A percentile compares a stretch with the other conserved stretches of the same genome.
Conservation (phyloP, 2,797 vertebrate species). For the Spinibarbus caldwelli region DNA sequence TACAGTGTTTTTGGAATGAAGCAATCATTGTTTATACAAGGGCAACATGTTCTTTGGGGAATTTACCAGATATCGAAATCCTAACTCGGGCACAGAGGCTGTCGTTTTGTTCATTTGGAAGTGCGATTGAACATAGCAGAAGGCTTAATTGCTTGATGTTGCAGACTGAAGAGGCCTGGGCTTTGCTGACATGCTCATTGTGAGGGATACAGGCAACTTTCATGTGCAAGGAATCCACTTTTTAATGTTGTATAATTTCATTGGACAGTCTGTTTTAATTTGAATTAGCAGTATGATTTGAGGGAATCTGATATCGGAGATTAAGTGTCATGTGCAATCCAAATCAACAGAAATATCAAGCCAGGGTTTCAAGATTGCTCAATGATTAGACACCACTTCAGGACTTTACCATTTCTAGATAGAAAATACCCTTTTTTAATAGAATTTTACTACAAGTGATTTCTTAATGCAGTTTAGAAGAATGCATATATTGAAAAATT, state of each 20-base stretch:
- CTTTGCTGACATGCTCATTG: background rate
- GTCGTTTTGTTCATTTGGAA: background rate
- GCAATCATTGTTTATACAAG: slow-evolving; percentile 23
- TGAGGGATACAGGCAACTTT: background rate
- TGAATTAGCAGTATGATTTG: background rate
- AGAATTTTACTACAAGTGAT: background rate
- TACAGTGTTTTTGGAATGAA: slow-evolving; percentile 18
- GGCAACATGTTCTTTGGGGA: slow-evolving; percentile 17
- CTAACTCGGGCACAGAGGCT: slow-evolving; percentile 62
- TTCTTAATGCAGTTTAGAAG: background rate
- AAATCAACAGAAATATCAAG: background rate
- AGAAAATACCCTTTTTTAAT: background rate
- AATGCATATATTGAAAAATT: background rate
- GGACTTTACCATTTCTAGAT: background rate
- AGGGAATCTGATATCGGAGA: background rate
- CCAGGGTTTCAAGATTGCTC: background rate
- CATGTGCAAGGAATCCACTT: background rate
- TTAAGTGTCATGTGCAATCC: background rate
- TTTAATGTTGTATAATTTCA: background rate
- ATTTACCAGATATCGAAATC: slow-evolving; percentile 27
- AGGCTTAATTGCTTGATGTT: background rate
- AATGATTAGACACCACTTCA: no score
- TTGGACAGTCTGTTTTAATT: background rate
- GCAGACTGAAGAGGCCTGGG: background rate
- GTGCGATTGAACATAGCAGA: background rate